Conservation (phyloP, 2,888 invertebrate genomes). For the Catotricha subobsoleta region DNA sequence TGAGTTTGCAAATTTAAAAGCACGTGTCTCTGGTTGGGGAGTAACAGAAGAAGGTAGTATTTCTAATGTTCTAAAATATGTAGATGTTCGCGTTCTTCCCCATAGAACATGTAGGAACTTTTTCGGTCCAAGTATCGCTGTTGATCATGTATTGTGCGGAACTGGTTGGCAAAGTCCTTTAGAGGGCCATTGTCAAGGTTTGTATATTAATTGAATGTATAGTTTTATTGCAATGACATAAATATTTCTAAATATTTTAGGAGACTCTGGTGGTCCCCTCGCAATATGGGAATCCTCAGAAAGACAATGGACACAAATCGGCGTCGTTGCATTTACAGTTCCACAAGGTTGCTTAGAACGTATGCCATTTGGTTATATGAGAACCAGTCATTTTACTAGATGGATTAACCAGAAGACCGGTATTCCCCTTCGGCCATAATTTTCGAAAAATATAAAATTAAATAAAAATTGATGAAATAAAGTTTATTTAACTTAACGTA, state of each 20-base stretch:
- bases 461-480: too few species aligned
- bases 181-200: conserved; percentile 2
- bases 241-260: too few species aligned
- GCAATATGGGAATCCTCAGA: background rate
- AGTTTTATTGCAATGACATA: too few species aligned
- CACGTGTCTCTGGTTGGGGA: conserved; percentile 4
- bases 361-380: background rate
- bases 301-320: background rate
- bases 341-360: background rate
- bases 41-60: background rate
- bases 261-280: conserved; percentile 5
- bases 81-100: background rate
- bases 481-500: too few species aligned
- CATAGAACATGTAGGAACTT: background rate
- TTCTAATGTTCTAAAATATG: conserved; percentile 1
- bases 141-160: background rate
- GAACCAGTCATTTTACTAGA: background rate
- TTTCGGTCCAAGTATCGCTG: background rate
- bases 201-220: too few species aligned
- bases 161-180: background rate
- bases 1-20: background rate
- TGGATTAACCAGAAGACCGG: background rate
- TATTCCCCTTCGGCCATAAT: background rate
- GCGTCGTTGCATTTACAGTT: background rate
- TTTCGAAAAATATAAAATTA: background rate